phyloP scores from a whole-genome alignment of 2,113 vertebrate genomes.

The Callopanchax toddi region DNA sequence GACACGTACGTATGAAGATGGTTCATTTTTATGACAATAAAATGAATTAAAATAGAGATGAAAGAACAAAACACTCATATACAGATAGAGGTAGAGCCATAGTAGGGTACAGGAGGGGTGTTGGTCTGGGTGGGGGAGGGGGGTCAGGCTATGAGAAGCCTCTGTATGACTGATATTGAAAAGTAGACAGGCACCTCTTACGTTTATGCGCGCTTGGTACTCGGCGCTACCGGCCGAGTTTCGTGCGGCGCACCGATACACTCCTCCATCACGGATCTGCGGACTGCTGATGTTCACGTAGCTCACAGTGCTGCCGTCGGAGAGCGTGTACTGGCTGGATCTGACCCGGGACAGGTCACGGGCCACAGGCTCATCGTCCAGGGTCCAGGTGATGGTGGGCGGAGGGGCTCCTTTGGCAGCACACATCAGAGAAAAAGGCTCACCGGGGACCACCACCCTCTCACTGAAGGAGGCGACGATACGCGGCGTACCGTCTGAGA shows the following conservation, averaged over 20 bases:
- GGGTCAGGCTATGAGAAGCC: conserved; percentile 77
- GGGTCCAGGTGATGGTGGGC: conserved; percentile 94
- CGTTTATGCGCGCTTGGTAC: conserved; percentile 99
- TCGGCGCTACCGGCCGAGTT: conserved; percentile 99
- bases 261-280: conserved; percentile 96
- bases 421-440: conserved; percentile 97
- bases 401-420: conserved; percentile 95
- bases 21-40: conserved; percentile 10
- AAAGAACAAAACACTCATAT: conserved; percentile 45
- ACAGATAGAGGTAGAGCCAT: conserved; percentile 67
- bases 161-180: conserved; percentile 97
- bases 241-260: conserved; percentile 97
- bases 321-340: conserved; percentile 95
- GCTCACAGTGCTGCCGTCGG: conserved; percentile 93
- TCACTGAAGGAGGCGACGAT: conserved; percentile 98
- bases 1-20: conserved; percentile 7
- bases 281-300: conserved; percentile 95
- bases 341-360: conserved; percentile 87
- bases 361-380: conserved; percentile 93
- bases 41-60: conserved; percentile 8
- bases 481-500: conserved; percentile 92
- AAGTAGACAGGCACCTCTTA: conserved; percentile 99
- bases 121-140: conserved; percentile 53
- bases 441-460: conserved; percentile 94
- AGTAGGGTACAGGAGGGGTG: conserved; percentile 47